Conservation (phyloP, 2,888 invertebrate genomes). For the Andrena flavipes region DNA sequence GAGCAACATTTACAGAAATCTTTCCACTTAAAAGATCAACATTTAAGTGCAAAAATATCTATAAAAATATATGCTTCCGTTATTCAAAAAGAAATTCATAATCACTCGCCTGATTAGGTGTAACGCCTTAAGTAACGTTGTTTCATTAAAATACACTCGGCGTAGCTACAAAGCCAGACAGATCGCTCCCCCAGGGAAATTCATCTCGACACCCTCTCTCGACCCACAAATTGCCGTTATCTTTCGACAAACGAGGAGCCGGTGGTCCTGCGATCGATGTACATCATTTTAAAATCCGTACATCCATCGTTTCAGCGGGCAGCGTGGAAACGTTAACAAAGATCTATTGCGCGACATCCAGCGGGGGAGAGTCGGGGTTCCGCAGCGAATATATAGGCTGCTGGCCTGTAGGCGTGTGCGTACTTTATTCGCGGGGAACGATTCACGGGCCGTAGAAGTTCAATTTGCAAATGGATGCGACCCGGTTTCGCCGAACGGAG, state of each 20-base stretch:
- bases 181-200: neutral
- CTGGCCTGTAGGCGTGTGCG: neutral
- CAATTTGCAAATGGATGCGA: slow-evolving; percentile 68
- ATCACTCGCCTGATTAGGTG: no score
- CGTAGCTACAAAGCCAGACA: no score
- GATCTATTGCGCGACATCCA: slow-evolving; percentile 44
- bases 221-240: slow-evolving; percentile 5
- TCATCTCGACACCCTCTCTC: neutral
- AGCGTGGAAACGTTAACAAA: slow-evolving; percentile 23
- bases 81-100: no score
- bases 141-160: no score
- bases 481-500: slow-evolving; percentile 23
- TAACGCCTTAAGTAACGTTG: no score
- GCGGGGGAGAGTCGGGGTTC: slow-evolving; percentile 14
- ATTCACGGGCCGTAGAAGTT: slow-evolving; percentile 41
- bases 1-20: no score
- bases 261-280: slow-evolving; percentile 25
- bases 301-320: neutral
- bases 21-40: no score
- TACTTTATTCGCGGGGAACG: slow-evolving; percentile 34
- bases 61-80: no score
- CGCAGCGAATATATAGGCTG: neutral
- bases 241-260: neutral
- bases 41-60: no score
- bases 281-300: slow-evolving; percentile 33